phyloP scores from a whole-genome alignment of 2,797 vertebrate species.

The Sebastes taczanowskii region DNA sequence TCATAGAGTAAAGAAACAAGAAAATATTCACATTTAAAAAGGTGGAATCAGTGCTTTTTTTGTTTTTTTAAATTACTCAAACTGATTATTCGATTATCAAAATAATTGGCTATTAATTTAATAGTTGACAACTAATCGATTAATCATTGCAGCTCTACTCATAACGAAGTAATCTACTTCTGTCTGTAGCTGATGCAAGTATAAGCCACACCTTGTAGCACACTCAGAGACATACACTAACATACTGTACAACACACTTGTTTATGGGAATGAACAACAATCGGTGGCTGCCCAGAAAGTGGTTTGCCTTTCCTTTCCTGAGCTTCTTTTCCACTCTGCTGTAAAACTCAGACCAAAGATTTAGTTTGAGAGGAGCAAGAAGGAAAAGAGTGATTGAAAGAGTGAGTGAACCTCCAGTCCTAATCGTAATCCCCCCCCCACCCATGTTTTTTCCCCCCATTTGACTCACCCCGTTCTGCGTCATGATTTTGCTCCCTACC shows the following conservation, averaged over 20 bases:
- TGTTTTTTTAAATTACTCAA: no score
- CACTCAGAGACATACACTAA: not conserved
- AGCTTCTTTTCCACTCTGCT: constrained; percentile 64
- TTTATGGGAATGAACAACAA: constrained; percentile 9
- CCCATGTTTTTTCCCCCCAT: constrained; percentile 16
- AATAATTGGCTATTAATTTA: no score
- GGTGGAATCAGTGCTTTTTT: no score
- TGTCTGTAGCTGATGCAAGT: constrained; percentile 26
- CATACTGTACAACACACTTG: not conserved
- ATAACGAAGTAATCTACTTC: not conserved
- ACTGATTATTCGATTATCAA: no score
- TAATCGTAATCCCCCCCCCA: constrained; percentile 37
- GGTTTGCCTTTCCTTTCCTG: constrained; percentile 56
- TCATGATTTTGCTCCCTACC: constrained; percentile 49
- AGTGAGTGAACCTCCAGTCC: constrained; percentile 26
- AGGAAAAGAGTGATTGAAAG: constrained; percentile 26
- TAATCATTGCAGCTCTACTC: not conserved
- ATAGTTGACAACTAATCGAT: no score
- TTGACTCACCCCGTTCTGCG: constrained; percentile 56
- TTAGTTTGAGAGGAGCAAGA: constrained; percentile 16
- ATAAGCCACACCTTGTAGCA: constrained; percentile 31
- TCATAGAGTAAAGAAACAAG: no score
- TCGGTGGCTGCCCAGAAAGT: constrained; percentile 60
- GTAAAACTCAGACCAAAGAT: constrained; percentile 47
- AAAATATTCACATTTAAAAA: no score